Base-by-base conservation (phyloP, 2,888 invertebrate species). In the Pammene fasciana region DNA sequence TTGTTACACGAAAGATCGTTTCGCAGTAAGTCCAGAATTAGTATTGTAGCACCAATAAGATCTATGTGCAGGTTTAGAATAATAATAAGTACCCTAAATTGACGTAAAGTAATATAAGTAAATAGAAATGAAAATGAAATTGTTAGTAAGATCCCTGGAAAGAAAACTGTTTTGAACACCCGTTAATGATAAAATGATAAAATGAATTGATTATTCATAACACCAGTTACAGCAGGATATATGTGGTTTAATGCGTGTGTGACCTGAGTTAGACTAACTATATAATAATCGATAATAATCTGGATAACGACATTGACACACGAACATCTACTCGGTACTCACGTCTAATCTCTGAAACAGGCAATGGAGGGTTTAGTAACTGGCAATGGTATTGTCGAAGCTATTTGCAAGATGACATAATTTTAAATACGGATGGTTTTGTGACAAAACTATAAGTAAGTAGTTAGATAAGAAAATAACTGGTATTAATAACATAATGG, bases 321-420 rank as follows among this genome's bases (percentile, higher is more conserved):
- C 85, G 79, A 86, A 84, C 90, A 90, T 88, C 85, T 87, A 81
- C 83, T 82, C 85, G 84, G 87, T 92, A 92, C 92, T 92, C 90
- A 92, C 92, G 90, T 92, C 91, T 89, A 92, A 86, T 91, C 87
- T 90, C 92, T 92, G 92, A 92, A 92, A 92, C 89, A 92, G 89
- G 89, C 84, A 92, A 92, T 83, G 82, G 76, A 82, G 79, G 79
- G 78, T 87, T 87, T 87, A 87, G 84, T 87, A 79, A 83, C 79
- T 71, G 78, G 73, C 77, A 77, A 78, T 64, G 57, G 10, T 10
- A 67, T 34, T 64, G 52, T 50, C 59, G 36, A 14, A 56, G 48
- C 34, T 55, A 45, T 54, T 46, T 43, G 34, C 52, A 46, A 36
- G 56, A 64, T 64, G 62, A 18, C 18, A 52, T 18, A 18, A 52